phyloP scores from a whole-genome alignment of 2,797 vertebrate genomes.

The Trichosurus vulpecula region DNA sequence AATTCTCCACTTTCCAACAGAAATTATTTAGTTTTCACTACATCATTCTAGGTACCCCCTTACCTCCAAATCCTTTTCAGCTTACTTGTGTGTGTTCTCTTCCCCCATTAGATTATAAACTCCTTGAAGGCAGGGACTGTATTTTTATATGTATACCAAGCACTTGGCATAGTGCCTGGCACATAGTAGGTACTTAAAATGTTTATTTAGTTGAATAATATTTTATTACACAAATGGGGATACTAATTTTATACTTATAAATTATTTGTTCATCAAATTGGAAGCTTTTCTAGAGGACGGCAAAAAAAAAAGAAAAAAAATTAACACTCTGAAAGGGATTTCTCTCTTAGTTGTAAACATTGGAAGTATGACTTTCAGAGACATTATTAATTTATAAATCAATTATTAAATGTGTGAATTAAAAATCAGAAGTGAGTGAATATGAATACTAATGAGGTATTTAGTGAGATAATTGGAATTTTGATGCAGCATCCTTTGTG shows the following conservation, averaged over 20 bases:
- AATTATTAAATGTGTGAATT: conserved; percentile 36
- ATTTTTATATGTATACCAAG: neutral
- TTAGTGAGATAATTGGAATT: conserved; percentile 33
- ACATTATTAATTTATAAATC: conserved; percentile 25
- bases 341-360: neutral
- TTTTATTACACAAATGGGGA: neutral
- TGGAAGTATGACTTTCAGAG: neutral
- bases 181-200: neutral
- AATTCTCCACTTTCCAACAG: neutral
- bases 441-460: neutral
- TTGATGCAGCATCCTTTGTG: neutral
- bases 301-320: neutral
- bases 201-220: neutral
- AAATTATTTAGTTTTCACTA: neutral
- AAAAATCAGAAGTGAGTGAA: conserved; percentile 34
- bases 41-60: neutral
- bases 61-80: neutral
- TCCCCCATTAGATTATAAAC: neutral
- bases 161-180: neutral
- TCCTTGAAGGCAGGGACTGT: neutral
- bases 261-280: neutral
- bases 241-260: neutral
- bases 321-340: neutral
- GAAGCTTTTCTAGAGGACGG: neutral
- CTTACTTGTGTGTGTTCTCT: neutral